Percentiles rank a stretch among this genome's conserved stretches.
Evolutionary conservation across 2,797 vertebrate species (phyloP).

Genomic region (Hemitrygon akajei): DNA sequence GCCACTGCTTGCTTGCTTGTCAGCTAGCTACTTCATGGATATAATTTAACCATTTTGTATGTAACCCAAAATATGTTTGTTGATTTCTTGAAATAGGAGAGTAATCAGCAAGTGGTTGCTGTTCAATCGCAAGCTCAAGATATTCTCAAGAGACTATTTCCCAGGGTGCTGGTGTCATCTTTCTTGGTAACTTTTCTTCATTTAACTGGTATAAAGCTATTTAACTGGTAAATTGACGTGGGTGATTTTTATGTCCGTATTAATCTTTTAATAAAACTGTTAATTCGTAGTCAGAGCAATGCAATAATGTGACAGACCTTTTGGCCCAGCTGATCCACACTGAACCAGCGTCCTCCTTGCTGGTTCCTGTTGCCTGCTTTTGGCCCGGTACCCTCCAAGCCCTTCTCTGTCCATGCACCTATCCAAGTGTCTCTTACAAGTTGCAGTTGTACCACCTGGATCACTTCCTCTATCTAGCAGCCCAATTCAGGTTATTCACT

Average conservation of each 20-base stretch:
- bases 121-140: slow-evolving; percentile 71
- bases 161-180: slow-evolving; percentile 73
- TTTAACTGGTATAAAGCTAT: not conserved
- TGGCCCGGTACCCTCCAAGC: no score
- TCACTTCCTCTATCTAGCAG: no score
- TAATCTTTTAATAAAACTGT: not conserved
- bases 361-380: no score
- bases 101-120: slow-evolving; percentile 63
- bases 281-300: not conserved
- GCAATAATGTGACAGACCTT: no score
- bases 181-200: slow-evolving; percentile 55
- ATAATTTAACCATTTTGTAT: not conserved
- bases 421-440: no score
- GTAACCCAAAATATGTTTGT: not conserved
- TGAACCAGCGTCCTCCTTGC: no score
- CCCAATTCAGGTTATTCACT: no score
- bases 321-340: no score
- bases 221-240: not conserved
- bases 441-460: no score
- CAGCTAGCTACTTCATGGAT: not conserved
- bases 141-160: slow-evolving; percentile 81
- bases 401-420: no score
- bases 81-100: slow-evolving; percentile 66
- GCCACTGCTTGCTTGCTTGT: slow-evolving; percentile 34
- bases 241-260: not conserved